Base-by-base conservation (phyloP, 2,888 invertebrate genomes). In the Hydroisotoma schaefferi region DNA sequence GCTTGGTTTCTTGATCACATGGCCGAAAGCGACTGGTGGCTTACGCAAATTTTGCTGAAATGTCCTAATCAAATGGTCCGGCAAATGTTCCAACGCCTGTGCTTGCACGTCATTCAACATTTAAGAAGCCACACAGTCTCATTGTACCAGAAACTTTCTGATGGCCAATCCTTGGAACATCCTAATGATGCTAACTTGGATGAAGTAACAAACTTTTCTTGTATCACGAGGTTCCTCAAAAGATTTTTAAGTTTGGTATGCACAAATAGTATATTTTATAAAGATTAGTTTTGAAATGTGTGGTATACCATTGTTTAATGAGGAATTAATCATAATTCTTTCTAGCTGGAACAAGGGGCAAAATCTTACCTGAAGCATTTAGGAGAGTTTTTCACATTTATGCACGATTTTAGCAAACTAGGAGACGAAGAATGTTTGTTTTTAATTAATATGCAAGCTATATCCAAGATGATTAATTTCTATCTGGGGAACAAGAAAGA, bases 21-120 rank as follows among this genome's bases (percentile, higher is more conserved):
- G 93, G 90, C 93, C 0, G 84, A 87, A 63, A 91, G 92, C 47
- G 40, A 93, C 89, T 95, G 94, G 94, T 93, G 94, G 3, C 88
- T 94, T 75, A 59, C 67, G 1, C 90, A 91, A 80, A 91, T 92
- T 74, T 82, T 95, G 75, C 87, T 95, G 76, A 93, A 93, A 78
- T 95, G 95, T 78, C 94, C 94, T 29, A 94, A 93, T 81, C 94
- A 94, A 79, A 93, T 94, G 87, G 94, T 94, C 61, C 83, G 94
- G 70, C 94, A 94, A 80, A 94, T 95, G 92, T 94, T 94, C 80
- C 94, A 94, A 79, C 84, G 94, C 74, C 83, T 95, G 73, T 90
- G 93, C 75, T 90, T 94, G 77, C 94, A 94, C 77, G 94, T 94
- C 66, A 92, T 95, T 78, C 90, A 90, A 77, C 85, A 91, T 76